Evolutionary conservation across 53 echinoderm and acorn worm genomes (phyloP), one percentile per base, ranked within the genome.

Genomic region (Crossaster papposus): DNA sequence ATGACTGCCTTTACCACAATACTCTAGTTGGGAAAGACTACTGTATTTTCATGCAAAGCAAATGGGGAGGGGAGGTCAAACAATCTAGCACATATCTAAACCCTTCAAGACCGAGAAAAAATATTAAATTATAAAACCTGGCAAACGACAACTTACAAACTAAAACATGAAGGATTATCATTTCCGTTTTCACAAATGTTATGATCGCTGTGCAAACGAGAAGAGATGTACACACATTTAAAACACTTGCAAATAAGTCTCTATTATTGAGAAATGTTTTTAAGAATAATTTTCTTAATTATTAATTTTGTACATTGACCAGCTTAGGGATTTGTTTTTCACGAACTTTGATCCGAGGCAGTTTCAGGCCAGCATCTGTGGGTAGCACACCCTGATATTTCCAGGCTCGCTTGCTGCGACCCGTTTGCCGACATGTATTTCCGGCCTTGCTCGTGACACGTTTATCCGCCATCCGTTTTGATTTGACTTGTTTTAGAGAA

Each of bases 141-240:
- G 12, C 34, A 18, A 36, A 36, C 7, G 0, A 12, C 10, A 22
- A 74, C 75, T 74, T 74, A 74, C 75, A 74, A 74, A 28, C 75
- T 35, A 74, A 30, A n/a, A 58, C 34, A 28, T 54, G 80, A 11
- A 50, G 78, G 4, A 50, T 35, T 35, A 8, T 3, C 78, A 55
- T 54, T 80, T 26, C 80, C 54, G 14, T 80, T 80, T 80, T 80
- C 80, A 80, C 80, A 51, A 54, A 55, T 14, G 15, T 31, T 80
- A n/a, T 22, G n/a, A 74, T 33, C 75, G 31, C 75, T 74, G 52
- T 54, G 23, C 80, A 80, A 54, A 80, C 14, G 20, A 30, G 51
- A 80, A 30, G 3, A 58, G 26, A 26, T 80, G 55, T 18, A 80
- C 12, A 30, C 3, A 80, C 58, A 2, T 18, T 18, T 17, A 15